Conservation (phyloP, 2,113 vertebrate species). For the Ceyx margarethae region DNA sequence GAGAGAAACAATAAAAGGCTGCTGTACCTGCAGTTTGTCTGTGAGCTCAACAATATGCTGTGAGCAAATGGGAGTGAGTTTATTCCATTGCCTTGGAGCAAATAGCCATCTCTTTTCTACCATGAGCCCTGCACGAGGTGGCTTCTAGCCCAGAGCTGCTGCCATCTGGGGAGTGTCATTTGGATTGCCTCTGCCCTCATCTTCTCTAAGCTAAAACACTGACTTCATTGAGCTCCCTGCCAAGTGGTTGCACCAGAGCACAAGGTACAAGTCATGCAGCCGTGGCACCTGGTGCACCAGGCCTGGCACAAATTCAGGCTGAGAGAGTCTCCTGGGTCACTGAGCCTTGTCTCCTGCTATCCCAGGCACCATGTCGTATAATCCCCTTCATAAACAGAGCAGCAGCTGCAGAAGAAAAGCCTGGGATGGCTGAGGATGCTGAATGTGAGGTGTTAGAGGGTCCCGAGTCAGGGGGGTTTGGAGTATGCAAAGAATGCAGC, state of each 20-base stretch:
- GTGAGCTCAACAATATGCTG: background rate
- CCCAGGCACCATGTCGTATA: background rate
- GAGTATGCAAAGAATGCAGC: conserved; percentile 29
- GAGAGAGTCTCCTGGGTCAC: background rate
- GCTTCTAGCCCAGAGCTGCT: background rate
- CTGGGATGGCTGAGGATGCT: conserved; percentile 26
- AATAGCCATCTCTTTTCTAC: background rate
- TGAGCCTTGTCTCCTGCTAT: conserved; percentile 20
- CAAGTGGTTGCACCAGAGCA: background rate
- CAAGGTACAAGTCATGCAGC: background rate
- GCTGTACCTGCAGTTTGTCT: background rate
- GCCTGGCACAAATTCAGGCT: background rate
- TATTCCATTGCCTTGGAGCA: background rate
- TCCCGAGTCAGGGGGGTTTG: conserved; percentile 21
- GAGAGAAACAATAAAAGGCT: background rate
- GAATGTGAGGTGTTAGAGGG: conserved; percentile 16
- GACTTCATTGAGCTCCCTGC: background rate
- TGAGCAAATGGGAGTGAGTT: background rate
- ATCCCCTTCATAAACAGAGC: conserved; percentile 53
- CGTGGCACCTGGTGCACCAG: background rate
- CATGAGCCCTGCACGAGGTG: background rate
- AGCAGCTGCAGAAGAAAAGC: conserved; percentile 30
- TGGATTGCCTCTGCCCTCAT: background rate
- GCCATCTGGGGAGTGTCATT: background rate
- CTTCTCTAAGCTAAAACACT: background rate